phyloP scores from a whole-genome alignment of 2,113 vertebrate species.

The Spilogale gracilis region DNA sequence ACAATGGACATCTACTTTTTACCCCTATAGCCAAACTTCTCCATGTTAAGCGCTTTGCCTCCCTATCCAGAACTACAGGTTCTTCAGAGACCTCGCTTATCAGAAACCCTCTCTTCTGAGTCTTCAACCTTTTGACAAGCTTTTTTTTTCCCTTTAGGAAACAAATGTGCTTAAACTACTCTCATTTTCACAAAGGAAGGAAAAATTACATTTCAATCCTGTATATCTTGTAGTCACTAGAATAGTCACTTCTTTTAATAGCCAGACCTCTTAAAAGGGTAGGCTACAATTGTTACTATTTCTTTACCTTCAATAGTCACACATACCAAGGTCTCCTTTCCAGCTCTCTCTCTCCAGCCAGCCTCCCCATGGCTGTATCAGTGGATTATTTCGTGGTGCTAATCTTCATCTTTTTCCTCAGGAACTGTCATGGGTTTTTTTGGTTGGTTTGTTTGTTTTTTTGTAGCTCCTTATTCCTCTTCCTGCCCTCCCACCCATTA shows the following conservation, averaged over 20 bases:
- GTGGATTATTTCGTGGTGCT: neutral
- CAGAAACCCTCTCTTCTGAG: slow-evolving; percentile 7
- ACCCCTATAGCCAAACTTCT: neutral
- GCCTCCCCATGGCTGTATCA: neutral
- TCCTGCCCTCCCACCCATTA: neutral
- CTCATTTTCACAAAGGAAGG: slow-evolving; percentile 43
- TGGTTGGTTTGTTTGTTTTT: neutral
- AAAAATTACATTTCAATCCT: neutral
- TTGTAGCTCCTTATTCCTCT: neutral
- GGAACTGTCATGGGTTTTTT: neutral
- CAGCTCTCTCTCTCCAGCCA: neutral
- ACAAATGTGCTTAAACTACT: neutral
- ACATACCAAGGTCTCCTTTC: neutral
- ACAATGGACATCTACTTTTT: neutral
- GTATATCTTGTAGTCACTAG: neutral
- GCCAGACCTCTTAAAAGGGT: neutral
- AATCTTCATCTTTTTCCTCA: slow-evolving; percentile 11
- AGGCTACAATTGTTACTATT: neutral
- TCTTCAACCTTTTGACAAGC: neutral
- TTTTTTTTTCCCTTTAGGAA: slow-evolving; percentile 5
- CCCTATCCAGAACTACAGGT: neutral
- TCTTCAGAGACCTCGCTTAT: slow-evolving; percentile 9
- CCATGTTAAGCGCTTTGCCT: neutral
- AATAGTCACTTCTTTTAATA: neutral
- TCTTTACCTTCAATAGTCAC: neutral